phyloP scores from a whole-genome alignment of 2,888 invertebrate genomes.

The Priocnemis perturbator region DNA sequence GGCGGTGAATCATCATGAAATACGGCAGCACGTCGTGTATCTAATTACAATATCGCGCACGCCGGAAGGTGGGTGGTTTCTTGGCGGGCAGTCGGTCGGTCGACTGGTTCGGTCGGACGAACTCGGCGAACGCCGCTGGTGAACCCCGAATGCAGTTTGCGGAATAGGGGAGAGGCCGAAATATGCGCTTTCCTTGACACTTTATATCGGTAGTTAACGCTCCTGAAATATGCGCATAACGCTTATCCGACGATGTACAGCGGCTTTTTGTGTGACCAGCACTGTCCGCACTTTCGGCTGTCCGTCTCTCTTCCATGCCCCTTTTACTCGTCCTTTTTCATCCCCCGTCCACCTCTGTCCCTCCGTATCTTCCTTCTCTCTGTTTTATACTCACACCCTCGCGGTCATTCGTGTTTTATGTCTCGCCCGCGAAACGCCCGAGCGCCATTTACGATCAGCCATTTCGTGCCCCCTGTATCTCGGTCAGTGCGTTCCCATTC shows the following conservation, averaged over 20 bases:
- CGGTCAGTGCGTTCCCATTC: slow-evolving; percentile 18
- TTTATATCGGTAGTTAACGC: slow-evolving; percentile 58
- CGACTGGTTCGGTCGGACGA: too few relatives aligned
- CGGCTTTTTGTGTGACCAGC: slow-evolving; percentile 9
- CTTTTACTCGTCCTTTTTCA: too few relatives aligned
- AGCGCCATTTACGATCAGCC: slow-evolving; percentile 50
- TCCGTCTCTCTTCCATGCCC: too few relatives aligned
- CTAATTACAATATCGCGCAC: slow-evolving; percentile 43
- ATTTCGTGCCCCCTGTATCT: slow-evolving; percentile 31
- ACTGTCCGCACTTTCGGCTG: neutral
- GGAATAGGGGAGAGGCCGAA: too few relatives aligned
- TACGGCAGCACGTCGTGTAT: slow-evolving; percentile 22
- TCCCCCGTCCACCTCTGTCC: neutral
- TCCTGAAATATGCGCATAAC: slow-evolving; percentile 46
- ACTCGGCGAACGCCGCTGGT: too few relatives aligned
- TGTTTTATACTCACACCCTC: slow-evolving; percentile 34
- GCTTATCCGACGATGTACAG: slow-evolving; percentile 41
- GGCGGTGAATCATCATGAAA: slow-evolving; percentile 39
- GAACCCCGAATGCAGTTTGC: too few relatives aligned
- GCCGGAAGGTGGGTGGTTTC: too few relatives aligned
- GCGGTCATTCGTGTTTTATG: slow-evolving; percentile 49
- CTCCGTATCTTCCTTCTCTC: slow-evolving; percentile 33
- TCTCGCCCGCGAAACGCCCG: slow-evolving; percentile 29
- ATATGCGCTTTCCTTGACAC: slow-evolving; percentile 28
- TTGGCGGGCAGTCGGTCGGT: too few relatives aligned